phyloP scores from a whole-genome alignment of 1,140 invertebrate species.

The Cydia amplana region DNA sequence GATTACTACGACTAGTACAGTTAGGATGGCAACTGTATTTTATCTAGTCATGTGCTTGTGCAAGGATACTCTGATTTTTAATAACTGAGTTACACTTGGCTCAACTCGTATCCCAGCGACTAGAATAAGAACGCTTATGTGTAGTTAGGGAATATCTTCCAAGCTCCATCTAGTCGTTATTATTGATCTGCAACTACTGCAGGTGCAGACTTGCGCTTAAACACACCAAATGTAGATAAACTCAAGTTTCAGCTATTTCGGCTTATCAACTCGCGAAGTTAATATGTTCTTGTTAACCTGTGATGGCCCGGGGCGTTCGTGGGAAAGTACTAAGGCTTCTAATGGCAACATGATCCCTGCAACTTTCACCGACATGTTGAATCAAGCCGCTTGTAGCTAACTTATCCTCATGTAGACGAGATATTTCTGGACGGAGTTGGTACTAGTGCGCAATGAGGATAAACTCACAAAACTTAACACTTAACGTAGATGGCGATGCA shows the following conservation, averaged over 20 bases:
- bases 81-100: no score
- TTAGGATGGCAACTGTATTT: no score
- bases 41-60: no score
- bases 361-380: constrained; percentile 1
- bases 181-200: background rate
- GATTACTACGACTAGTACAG: no score
- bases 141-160: background rate
- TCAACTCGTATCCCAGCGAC: no score
- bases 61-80: no score
- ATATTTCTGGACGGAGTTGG: background rate
- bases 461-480: no score
- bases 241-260: background rate
- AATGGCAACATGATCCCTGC: constrained; percentile 8
- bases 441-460: background rate
- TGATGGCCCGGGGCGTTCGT: background rate
- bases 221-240: constrained; percentile 21
- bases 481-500: no score
- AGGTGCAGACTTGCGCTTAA: constrained; percentile 14
- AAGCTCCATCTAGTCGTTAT: background rate
- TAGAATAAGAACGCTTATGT: no score
- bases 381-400: background rate
- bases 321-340: constrained; percentile 6
- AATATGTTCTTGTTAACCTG: constrained; percentile 42
- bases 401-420: background rate
- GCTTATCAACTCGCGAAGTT: constrained; percentile 33